Evolutionary conservation across 2,888 invertebrate genomes (phyloP).

Genomic region (Mechanitis messenoides): DNA sequence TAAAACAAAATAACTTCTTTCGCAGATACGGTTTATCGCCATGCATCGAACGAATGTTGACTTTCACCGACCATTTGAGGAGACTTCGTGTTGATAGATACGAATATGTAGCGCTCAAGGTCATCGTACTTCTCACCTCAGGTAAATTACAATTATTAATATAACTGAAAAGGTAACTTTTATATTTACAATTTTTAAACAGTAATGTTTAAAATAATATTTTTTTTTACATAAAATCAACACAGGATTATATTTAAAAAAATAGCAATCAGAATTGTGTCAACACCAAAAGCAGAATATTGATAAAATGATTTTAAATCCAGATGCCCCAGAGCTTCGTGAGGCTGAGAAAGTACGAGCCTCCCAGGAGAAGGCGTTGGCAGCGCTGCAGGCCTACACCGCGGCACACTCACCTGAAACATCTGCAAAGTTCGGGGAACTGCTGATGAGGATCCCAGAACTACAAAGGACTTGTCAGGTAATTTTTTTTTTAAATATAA

Average conservation of each 20-base stretch:
- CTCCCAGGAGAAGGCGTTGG: conserved; percentile 95
- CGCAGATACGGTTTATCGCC: conserved; percentile 85
- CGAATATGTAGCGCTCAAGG: conserved; percentile 98
- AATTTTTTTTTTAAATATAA: not conserved
- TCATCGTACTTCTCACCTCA: conserved; percentile 92
- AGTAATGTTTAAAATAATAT: too few relatives aligned
- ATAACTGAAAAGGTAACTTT: too few relatives aligned
- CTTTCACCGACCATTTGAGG: conserved; percentile 94
- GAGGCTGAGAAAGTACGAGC: conserved; percentile 96
- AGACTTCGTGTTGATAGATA: conserved; percentile 93
- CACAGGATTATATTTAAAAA: too few relatives aligned
- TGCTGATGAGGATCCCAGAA: conserved; percentile 94
- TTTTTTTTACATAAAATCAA: too few relatives aligned
- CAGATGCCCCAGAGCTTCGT: conserved; percentile 93
- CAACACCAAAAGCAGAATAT: not conserved
- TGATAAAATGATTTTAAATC: not conserved
- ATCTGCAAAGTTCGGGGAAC: conserved; percentile 96
- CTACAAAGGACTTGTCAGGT: conserved; percentile 96
- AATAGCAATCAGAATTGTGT: too few relatives aligned
- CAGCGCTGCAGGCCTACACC: conserved; percentile 94
- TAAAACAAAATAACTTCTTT: not conserved
- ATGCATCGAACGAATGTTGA: conserved; percentile 95
- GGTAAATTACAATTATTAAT: conserved; percentile 70
- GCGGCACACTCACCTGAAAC: conserved; percentile 92
- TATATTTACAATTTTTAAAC: too few relatives aligned